Percentiles rank a stretch among this genome's conserved stretches.
These are phyloP conservation scores for Acrocyrtus sp. DNA, from an alignment of 2,888 invertebrate genomes.

Conservation along the genomic window DNA sequence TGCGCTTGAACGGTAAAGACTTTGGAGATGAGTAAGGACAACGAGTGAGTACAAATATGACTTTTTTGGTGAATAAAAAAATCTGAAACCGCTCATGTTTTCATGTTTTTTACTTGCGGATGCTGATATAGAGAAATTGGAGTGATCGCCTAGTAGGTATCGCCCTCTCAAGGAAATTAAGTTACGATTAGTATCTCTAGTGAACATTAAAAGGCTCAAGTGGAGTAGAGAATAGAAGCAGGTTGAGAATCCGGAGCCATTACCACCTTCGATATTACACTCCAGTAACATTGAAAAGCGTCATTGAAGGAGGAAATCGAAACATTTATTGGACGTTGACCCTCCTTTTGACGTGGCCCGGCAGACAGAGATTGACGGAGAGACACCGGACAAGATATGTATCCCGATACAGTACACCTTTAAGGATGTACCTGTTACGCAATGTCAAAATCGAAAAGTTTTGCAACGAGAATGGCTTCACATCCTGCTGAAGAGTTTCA, in stretches of 20 bases:
- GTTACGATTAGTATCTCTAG: too few species aligned
- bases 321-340: conserved; percentile 48
- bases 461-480: not conserved
- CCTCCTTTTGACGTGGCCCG: conserved; percentile 19
- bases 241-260: too few species aligned
- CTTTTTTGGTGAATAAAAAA: not conserved
- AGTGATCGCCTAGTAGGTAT: too few species aligned
- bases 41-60: not conserved
- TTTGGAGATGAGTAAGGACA: not conserved
- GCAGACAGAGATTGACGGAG: conserved; percentile 13
- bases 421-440: conserved; percentile 9
- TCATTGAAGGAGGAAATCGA: not conserved
- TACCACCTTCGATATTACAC: too few species aligned
- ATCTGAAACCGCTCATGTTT: not conserved
- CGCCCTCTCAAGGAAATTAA: too few species aligned
- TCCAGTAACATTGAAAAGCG: too few species aligned
- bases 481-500: not conserved
- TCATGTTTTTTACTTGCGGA: not conserved
- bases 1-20: not conserved
- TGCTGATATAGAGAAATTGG: not conserved
- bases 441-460: conserved; percentile 15
- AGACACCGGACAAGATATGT: not conserved
- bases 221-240: conserved; percentile 2
- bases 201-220: not conserved
- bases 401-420: not conserved